Conservation (phyloP, 2,888 invertebrate genomes). For the Hyposoter didymator region DNA sequence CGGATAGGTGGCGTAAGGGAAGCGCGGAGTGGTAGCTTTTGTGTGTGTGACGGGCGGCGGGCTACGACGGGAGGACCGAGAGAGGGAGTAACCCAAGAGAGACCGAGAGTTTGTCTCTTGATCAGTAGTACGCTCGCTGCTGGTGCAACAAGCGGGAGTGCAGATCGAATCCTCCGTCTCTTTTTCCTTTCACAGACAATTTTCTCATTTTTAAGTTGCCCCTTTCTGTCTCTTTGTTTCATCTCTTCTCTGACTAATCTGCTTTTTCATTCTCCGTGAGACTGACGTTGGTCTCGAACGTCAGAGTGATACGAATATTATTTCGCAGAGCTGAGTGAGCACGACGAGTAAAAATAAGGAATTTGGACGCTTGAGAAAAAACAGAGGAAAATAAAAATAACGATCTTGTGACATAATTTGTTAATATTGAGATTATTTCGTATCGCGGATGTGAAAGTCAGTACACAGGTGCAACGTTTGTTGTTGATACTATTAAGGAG, state of each 20-base stretch:
- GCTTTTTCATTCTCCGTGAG: not conserved
- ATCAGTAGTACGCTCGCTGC: slow-evolving; percentile 66
- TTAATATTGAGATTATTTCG: not conserved
- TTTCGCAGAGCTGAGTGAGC: not conserved
- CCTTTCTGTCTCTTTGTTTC: slow-evolving; percentile 14
- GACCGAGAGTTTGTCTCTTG: slow-evolving; percentile 25
- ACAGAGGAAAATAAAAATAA: not conserved
- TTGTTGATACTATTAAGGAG: not conserved
- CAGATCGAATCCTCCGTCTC: slow-evolving; percentile 32
- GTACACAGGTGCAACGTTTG: slow-evolving; percentile 26
- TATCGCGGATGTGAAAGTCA: slow-evolving; percentile 10
- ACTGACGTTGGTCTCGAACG: not conserved
- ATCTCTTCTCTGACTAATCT: not conserved
- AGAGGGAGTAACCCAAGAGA: slow-evolving; percentile 58
- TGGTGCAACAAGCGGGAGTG: slow-evolving; percentile 64
- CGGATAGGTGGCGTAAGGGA: slow-evolving; percentile 62
- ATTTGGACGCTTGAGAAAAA: slow-evolving; percentile 13
- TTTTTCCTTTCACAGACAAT: slow-evolving; percentile 9
- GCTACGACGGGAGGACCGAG: slow-evolving; percentile 44
- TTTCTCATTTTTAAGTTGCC: slow-evolving; percentile 23
- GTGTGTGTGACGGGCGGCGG: not conserved
- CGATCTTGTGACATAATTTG: not conserved
- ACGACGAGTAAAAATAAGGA: not conserved
- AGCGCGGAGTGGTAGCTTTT: slow-evolving; percentile 61
- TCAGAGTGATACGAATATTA: slow-evolving; percentile 2